Percentiles rank a stretch among this genome's conserved stretches.
These are phyloP conservation scores for Tinamus major DNA, from an alignment of 2,797 vertebrate species.

Conservation along the genomic window DNA sequence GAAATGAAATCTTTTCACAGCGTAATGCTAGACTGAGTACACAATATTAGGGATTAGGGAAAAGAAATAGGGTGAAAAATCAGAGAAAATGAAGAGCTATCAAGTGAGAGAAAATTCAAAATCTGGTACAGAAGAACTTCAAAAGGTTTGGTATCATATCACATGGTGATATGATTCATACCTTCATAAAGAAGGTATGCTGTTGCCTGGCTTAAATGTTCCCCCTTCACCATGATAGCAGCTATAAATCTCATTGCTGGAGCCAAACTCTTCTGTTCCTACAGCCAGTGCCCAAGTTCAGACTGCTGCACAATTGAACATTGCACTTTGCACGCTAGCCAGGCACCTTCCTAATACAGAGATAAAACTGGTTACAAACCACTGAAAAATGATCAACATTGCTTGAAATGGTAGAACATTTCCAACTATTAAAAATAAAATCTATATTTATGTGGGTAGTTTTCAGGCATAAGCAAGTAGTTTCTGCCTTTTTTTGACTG, in stretches of 20 bases:
- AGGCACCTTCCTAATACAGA: slow-evolving; percentile 12
- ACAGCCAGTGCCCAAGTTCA: background rate
- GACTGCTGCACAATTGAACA: background rate
- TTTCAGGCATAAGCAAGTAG: background rate
- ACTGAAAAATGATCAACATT: slow-evolving; percentile 59
- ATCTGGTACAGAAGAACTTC: background rate
- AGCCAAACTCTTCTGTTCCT: background rate
- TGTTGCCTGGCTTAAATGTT: background rate
- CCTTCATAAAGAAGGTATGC: background rate
- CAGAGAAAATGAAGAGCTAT: background rate
- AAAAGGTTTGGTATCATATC: background rate
- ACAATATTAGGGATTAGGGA: background rate
- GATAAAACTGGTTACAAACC: slow-evolving; percentile 28
- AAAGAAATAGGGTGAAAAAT: background rate
- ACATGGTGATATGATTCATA: background rate
- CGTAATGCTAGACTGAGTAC: background rate
- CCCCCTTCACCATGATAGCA: background rate
- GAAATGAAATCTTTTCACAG: background rate
- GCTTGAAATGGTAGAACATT: slow-evolving; percentile 67
- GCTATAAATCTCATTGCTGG: background rate
- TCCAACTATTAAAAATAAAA: slow-evolving; percentile 64
- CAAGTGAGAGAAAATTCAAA: background rate
- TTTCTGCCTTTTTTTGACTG: slow-evolving; percentile 65
- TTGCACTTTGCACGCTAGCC: background rate
- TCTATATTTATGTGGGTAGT: background rate